A percentile compares a stretch with the other conserved stretches of the same genome.
Evolutionary conservation across 1,140 invertebrate genomes (phyloP).

Genomic region (Orius insidiosus): DNA sequence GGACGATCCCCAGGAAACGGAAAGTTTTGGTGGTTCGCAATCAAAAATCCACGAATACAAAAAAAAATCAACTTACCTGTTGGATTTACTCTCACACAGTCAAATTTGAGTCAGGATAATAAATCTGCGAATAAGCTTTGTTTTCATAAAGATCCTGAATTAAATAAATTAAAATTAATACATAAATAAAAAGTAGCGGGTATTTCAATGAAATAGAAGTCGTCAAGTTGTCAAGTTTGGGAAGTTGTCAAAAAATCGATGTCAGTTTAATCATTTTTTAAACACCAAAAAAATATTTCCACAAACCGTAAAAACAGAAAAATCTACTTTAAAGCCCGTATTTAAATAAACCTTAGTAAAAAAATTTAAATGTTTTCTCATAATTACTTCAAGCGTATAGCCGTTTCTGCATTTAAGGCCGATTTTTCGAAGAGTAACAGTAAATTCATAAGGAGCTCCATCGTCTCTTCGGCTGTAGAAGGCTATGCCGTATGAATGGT

Average conservation of each 20-base stretch:
- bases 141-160: slow-evolving; percentile 23
- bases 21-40: no score
- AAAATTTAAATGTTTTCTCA: background rate
- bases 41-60: no score
- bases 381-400: slow-evolving; percentile 62
- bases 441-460: slow-evolving; percentile 35
- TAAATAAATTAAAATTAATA: no score
- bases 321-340: no score
- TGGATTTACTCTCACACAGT: slow-evolving; percentile 21
- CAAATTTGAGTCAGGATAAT: slow-evolving; percentile 14
- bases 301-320: no score
- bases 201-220: no score
- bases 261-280: no score
- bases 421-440: slow-evolving; percentile 40
- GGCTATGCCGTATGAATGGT: slow-evolving; percentile 33
- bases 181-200: no score
- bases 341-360: background rate
- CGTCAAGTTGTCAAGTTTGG: no score
- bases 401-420: slow-evolving; percentile 56
- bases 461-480: slow-evolving; percentile 38
- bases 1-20: no score
- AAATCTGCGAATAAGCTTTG: slow-evolving; percentile 7
- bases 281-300: no score
- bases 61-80: slow-evolving; percentile 17
- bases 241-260: no score